Evolutionary conservation across 1,140 invertebrate species (phyloP).

Genomic region (Monochamus saltuarius): DNA sequence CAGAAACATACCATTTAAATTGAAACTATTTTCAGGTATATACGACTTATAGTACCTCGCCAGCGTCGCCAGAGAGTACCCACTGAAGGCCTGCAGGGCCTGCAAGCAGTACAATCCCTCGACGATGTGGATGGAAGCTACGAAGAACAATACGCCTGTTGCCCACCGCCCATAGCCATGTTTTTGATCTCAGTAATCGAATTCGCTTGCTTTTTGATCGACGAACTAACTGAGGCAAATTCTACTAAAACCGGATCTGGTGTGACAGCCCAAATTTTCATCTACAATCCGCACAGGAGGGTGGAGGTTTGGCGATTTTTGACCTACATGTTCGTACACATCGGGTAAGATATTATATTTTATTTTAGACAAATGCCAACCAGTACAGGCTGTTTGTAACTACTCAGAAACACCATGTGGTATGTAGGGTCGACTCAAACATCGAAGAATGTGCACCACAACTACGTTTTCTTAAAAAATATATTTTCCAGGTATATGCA

Average conservation of each 20-base stretch:
- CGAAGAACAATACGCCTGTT: conserved; percentile 81
- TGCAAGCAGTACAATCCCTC: not conserved
- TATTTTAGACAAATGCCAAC: not conserved
- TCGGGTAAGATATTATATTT: conserved; percentile 63
- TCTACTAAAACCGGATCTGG: conserved; percentile 31
- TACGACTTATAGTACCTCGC: conserved; percentile 1
- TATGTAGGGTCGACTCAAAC: not conserved
- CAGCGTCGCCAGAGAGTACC: not conserved
- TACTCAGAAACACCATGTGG: not conserved
- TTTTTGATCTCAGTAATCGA: conserved; percentile 71
- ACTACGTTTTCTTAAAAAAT: not conserved
- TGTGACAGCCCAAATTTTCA: conserved; percentile 19
- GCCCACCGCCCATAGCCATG: conserved; percentile 83
- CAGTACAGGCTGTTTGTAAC: not conserved
- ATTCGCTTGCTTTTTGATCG: conserved; percentile 61
- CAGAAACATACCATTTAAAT: too few relatives aligned
- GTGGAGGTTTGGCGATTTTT: conserved; percentile 87
- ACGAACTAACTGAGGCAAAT: conserved; percentile 26
- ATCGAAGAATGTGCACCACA: not conserved
- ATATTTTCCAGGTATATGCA: conserved; percentile 67
- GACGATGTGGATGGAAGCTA: conserved; percentile 66
- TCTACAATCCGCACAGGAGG: conserved; percentile 66
- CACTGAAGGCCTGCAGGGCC: not conserved
- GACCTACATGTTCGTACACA: conserved; percentile 95
- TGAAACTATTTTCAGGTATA: conserved; percentile 10